Evolutionary conservation across 2,888 invertebrate species (phyloP).

Genomic region (Epiblema foenella): DNA sequence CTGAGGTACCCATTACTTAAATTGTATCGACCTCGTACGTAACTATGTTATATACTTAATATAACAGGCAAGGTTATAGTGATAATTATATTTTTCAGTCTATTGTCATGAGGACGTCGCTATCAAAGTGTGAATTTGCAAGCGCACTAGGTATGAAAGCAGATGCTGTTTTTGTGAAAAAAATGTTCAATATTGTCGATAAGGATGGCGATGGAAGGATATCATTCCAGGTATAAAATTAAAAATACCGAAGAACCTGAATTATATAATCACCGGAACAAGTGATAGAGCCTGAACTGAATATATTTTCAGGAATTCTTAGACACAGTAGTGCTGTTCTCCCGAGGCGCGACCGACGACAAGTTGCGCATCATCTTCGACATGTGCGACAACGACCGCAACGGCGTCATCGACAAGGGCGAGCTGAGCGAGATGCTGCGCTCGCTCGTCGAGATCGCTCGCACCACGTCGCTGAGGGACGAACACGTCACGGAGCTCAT

Average conservation of each 20-base stretch:
- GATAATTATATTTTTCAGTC: slow-evolving; percentile 74
- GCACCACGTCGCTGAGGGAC: slow-evolving; percentile 95
- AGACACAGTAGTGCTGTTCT: slow-evolving; percentile 96
- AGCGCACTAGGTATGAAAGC: slow-evolving; percentile 97
- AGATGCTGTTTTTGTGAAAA: slow-evolving; percentile 97
- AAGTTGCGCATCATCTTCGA: slow-evolving; percentile 97
- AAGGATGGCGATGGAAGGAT: slow-evolving; percentile 97
- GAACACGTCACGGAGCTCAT: slow-evolving; percentile 96
- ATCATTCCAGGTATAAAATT: slow-evolving; percentile 91
- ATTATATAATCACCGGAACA: too few species aligned
- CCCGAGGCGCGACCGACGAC: slow-evolving; percentile 96
- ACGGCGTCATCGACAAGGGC: slow-evolving; percentile 96
- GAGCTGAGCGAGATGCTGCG: slow-evolving; percentile 97
- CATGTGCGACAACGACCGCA: slow-evolving; percentile 98
- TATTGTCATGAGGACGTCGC: slow-evolving; percentile 96
- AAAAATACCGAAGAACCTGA: too few species aligned
- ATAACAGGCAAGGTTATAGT: neutral
- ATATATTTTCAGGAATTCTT: slow-evolving; percentile 89
- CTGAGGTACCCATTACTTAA: slow-evolving; percentile 84
- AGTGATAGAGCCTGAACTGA: neutral
- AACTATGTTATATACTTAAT: neutral
- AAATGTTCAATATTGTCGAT: slow-evolving; percentile 99
- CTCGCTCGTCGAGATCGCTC: slow-evolving; percentile 96
- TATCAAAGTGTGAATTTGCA: slow-evolving; percentile 96
- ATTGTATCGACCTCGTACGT: neutral